Percentiles rank a stretch among this genome's conserved stretches.
These are phyloP conservation scores for Tinamus major DNA, from an alignment of 2,797 vertebrate genomes.

Conservation along the genomic window DNA sequence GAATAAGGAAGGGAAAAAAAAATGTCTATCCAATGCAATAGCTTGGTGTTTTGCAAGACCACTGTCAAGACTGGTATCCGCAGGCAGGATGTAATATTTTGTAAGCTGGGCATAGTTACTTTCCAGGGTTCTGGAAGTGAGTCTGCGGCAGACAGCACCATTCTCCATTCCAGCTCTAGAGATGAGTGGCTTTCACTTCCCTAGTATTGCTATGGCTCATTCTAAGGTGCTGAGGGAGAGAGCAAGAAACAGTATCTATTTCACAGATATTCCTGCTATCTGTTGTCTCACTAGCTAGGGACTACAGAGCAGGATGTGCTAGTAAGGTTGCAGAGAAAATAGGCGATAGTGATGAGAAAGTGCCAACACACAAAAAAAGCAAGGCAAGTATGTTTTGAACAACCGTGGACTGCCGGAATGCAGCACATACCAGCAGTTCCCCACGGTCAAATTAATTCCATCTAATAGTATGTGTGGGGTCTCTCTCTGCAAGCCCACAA, in stretches of 20 bases:
- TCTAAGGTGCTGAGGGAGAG: neutral
- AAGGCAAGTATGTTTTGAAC: neutral
- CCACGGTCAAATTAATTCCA: neutral
- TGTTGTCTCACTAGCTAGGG: neutral
- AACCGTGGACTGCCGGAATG: no score
- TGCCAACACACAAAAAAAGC: no score
- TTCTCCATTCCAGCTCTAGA: neutral
- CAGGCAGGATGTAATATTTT: neutral
- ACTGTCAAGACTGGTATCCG: neutral
- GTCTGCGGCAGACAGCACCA: accelerated
- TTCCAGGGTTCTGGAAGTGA: accelerated
- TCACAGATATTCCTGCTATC: neutral
- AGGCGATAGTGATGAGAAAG: neutral
- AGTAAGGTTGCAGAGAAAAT: neutral
- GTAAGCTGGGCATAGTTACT: neutral
- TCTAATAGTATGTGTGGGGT: accelerated
- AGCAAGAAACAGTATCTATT: neutral
- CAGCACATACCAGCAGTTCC: no score
- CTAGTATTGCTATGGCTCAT: neutral
- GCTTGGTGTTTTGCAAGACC: accelerated
- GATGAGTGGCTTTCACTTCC: neutral
- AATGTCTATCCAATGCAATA: neutral
- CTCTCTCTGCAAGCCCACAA: neutral
- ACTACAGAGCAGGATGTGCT: neutral
- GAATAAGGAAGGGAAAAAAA: neutral